Percentiles rank a stretch among this genome's conserved stretches.
Evolutionary conservation across 2,113 vertebrate species (phyloP).

Genomic region (Brienomyrus longianalis): DNA sequence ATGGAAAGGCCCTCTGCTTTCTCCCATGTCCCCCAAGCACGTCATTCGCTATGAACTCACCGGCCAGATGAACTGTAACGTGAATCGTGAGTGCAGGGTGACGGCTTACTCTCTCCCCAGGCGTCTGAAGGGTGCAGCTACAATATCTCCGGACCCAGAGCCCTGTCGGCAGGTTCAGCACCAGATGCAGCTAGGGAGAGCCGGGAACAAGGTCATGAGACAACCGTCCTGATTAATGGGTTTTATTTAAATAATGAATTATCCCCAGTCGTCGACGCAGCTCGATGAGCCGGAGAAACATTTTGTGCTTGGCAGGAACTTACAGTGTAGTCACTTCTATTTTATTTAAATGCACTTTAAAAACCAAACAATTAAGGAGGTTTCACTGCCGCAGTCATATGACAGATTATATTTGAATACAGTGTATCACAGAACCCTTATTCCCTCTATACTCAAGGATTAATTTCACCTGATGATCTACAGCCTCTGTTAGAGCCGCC

Average conservation of each 20-base stretch:
- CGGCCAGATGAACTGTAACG: neutral
- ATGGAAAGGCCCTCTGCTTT: neutral
- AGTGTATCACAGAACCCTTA: neutral
- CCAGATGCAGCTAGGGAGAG: constrained; percentile 46
- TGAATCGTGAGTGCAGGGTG: neutral
- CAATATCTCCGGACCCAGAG: constrained; percentile 61
- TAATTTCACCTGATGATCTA: neutral
- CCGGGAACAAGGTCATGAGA: neutral
- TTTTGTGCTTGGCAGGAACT: neutral
- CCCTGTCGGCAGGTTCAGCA: constrained; percentile 40
- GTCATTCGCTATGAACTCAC: neutral
- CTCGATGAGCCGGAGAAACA: neutral
- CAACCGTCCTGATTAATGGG: neutral
- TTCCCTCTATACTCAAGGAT: neutral
- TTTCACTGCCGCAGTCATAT: neutral
- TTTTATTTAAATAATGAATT: neutral
- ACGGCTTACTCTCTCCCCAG: constrained; percentile 46
- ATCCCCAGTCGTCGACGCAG: neutral
- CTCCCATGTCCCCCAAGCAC: neutral
- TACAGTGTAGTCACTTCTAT: neutral
- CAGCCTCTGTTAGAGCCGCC: neutral
- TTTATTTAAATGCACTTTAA: constrained; percentile 1
- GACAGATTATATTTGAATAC: neutral
- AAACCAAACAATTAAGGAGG: neutral
- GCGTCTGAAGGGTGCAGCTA: constrained; percentile 59